phyloP scores from a whole-genome alignment of 1,140 invertebrate genomes.

The Heliconius nattereri region DNA sequence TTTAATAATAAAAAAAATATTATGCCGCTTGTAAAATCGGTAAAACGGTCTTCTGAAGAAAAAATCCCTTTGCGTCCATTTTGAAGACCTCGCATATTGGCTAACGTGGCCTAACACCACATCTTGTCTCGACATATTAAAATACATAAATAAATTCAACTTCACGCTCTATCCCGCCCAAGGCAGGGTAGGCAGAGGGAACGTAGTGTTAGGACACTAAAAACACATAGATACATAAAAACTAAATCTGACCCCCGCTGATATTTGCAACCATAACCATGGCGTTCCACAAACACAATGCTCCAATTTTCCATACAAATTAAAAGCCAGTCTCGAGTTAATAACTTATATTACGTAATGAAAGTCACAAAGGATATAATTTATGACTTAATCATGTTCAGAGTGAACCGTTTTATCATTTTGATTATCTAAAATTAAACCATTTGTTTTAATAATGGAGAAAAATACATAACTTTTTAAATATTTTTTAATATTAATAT shows the following conservation, averaged over 20 bases:
- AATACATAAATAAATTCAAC: neutral
- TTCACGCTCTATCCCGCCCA: too few species aligned
- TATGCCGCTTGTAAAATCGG: too few species aligned
- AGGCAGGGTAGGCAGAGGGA: too few species aligned
- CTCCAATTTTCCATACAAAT: slow-evolving; percentile 4
- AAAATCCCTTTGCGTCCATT: too few species aligned
- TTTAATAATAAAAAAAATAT: too few species aligned
- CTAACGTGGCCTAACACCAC: too few species aligned
- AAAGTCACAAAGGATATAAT: slow-evolving; percentile 20
- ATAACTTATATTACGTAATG: slow-evolving; percentile 1
- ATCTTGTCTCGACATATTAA: too few species aligned
- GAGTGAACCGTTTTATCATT: slow-evolving; percentile 20
- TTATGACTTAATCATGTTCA: slow-evolving; percentile 13
- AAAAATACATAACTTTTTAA: neutral
- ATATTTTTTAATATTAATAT: neutral
- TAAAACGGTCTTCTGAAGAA: too few species aligned
- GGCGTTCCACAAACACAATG: neutral
- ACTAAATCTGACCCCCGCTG: neutral
- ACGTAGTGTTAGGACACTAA: too few species aligned
- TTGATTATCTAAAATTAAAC: slow-evolving; percentile 27
- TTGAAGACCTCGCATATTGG: too few species aligned
- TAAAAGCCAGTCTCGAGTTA: neutral
- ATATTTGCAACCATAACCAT: neutral
- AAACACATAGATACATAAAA: neutral
- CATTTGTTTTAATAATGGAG: neutral